Percentiles rank a stretch among this genome's conserved stretches.
Evolutionary conservation across 2,113 vertebrate genomes (phyloP).

Genomic region (Gallinago paraguaiae): DNA sequence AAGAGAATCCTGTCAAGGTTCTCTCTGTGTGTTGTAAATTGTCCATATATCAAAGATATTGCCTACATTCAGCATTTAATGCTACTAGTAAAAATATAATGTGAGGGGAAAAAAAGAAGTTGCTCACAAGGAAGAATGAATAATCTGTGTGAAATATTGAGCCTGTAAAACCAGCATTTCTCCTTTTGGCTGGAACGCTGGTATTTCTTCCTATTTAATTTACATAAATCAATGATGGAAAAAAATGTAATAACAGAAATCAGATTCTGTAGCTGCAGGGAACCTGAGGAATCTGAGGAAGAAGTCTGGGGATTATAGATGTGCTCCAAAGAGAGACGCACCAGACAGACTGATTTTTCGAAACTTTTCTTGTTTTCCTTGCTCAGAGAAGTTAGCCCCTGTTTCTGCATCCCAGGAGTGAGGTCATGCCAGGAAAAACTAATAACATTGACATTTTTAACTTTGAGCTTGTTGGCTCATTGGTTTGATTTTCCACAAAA

Average conservation of each 20-base stretch:
- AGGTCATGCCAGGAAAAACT: neutral
- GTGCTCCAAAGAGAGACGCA: neutral
- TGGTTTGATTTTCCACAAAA: neutral
- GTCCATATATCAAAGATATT: constrained; percentile 62
- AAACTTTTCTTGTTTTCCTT: neutral
- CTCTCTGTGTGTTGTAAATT: constrained; percentile 45
- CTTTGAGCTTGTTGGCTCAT: neutral
- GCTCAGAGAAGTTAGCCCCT: neutral
- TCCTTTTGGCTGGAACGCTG: constrained; percentile 46
- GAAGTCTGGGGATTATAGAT: neutral
- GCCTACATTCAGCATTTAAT: constrained; percentile 62
- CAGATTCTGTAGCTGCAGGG: constrained; percentile 7
- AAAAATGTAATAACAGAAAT: constrained; percentile 37
- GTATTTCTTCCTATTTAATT: constrained; percentile 66
- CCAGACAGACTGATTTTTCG: neutral
- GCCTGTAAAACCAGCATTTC: constrained; percentile 61
- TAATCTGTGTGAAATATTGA: constrained; percentile 67
- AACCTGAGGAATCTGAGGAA: neutral
- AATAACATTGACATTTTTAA: neutral
- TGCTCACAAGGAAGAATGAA: constrained; percentile 63
- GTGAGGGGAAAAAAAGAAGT: constrained; percentile 17
- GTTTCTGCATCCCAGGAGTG: neutral
- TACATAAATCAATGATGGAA: constrained; percentile 58
- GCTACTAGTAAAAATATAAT: constrained; percentile 63
- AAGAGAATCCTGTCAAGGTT: constrained; percentile 7